These are phyloP conservation scores for Oxycera nigricornis DNA, from an alignment of 2,888 invertebrate species.

Conservation along the genomic window DNA sequence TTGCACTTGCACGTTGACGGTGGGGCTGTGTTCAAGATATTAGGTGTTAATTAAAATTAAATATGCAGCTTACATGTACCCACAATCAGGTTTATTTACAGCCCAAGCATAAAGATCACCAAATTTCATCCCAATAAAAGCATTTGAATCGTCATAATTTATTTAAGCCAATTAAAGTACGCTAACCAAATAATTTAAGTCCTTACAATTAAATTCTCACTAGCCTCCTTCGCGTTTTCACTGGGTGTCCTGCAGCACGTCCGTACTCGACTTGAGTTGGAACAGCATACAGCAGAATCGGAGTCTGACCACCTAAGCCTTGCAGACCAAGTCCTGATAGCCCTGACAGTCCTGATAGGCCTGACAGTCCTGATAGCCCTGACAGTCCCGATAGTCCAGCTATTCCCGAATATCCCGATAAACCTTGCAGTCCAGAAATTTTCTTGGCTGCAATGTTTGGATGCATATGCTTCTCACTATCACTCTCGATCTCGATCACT, in stretches of 20 bases:
- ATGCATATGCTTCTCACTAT: slow-evolving; percentile 2
- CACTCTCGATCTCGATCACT: slow-evolving; percentile 31
- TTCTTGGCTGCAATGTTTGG: slow-evolving; percentile 15
- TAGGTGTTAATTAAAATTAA: no score
- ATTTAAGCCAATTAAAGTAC: slow-evolving; percentile 7
- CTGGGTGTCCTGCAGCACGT: slow-evolving; percentile 11
- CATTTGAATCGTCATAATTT: slow-evolving; percentile 19
- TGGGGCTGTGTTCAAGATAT: no score
- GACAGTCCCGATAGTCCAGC: background rate
- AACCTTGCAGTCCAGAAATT: background rate
- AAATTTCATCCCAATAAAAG: no score
- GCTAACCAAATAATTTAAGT: background rate
- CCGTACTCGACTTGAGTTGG: slow-evolving; percentile 31
- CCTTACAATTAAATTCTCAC: slow-evolving; percentile 1
- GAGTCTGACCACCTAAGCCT: slow-evolving; percentile 21
- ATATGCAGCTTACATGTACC: no score
- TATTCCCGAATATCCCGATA: slow-evolving; percentile 18
- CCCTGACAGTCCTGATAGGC: background rate
- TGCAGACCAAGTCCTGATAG: background rate
- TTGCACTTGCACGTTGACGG: no score
- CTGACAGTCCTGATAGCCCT: background rate
- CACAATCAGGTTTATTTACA: no score
- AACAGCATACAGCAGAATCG: slow-evolving; percentile 22
- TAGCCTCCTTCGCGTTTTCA: slow-evolving; percentile 5
- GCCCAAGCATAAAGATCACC: no score